phyloP scores from a whole-genome alignment of 2,113 vertebrate genomes.

The Podocnemis expansa region DNA sequence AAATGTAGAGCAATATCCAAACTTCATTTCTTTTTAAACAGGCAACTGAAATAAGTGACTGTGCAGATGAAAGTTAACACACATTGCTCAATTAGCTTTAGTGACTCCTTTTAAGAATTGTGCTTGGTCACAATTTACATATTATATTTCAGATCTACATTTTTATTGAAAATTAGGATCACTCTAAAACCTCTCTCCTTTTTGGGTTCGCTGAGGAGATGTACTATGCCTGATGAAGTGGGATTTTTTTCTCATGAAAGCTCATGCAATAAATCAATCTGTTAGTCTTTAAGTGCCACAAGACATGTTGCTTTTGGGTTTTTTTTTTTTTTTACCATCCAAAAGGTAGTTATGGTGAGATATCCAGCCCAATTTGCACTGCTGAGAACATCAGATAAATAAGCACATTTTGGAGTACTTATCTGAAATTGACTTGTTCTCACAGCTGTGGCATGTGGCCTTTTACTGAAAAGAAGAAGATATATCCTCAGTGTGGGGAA shows the following conservation, averaged over 20 bases:
- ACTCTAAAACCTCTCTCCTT: not conserved
- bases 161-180: not conserved
- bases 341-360: not conserved
- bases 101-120: not conserved
- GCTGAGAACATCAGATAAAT: fast-evolving
- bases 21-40: not conserved
- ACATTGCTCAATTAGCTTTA: not conserved
- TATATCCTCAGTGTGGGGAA: not conserved
- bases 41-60: not conserved
- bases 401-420: not conserved
- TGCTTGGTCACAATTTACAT: not conserved
- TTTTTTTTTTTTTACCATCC: too few species aligned
- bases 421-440: not conserved
- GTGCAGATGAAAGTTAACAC: not conserved
- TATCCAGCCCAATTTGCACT: not conserved
- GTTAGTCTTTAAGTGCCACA: too few species aligned
- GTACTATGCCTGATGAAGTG: too few species aligned
- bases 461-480: not conserved
- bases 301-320: too few species aligned
- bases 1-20: not conserved
- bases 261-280: too few species aligned
- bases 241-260: too few species aligned
- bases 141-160: not conserved
- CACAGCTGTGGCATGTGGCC: not conserved
- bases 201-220: not conserved